phyloP scores from a whole-genome alignment of 1,140 invertebrate species.

The Procambarus virginalis region DNA sequence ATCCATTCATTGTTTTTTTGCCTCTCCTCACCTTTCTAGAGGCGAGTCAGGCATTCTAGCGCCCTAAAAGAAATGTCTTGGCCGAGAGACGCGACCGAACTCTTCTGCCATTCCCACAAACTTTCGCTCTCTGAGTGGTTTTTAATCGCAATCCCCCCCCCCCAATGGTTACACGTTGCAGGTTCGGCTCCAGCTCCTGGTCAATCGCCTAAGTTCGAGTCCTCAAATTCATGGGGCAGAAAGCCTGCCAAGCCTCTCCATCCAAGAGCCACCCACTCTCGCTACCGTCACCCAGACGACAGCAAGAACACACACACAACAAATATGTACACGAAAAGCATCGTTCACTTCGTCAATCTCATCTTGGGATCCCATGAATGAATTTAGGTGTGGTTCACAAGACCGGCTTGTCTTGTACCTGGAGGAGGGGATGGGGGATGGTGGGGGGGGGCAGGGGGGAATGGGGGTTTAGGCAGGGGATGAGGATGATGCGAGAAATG shows the following conservation, averaged over 20 bases:
- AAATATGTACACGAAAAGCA: not conserved
- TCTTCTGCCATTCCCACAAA: not conserved
- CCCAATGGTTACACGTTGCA: not conserved
- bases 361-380: not conserved
- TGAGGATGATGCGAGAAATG: too few relatives aligned
- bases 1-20: conserved; percentile 8
- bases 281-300: too few relatives aligned
- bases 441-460: not conserved
- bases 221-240: too few relatives aligned
- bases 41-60: not conserved
- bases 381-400: conserved; percentile 9
- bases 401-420: not conserved
- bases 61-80: not conserved
- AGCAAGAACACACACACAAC: too few relatives aligned
- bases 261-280: not conserved
- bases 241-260: not conserved
- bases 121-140: not conserved
- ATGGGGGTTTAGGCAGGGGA: not conserved
- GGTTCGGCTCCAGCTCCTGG: too few relatives aligned
- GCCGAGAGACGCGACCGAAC: not conserved
- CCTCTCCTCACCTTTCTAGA: not conserved
- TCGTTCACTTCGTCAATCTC: not conserved
- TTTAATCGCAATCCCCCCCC: not conserved
- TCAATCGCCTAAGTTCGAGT: too few relatives aligned
- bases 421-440: not conserved